A percentile compares a stretch with the other conserved stretches of the same genome.
Evolutionary conservation across 2,888 invertebrate species (phyloP).

Genomic region (Atethmia centrago): DNA sequence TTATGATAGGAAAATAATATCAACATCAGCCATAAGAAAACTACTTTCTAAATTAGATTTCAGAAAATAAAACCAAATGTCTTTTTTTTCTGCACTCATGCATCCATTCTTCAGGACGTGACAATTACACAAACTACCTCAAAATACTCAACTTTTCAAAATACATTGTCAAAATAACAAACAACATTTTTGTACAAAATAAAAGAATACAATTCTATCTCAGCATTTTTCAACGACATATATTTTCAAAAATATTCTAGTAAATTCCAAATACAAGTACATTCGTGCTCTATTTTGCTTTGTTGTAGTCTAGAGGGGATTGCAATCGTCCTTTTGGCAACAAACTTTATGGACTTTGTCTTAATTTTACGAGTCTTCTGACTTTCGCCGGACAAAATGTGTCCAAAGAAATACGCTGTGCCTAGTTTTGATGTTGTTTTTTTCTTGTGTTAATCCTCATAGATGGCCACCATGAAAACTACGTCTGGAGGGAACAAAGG

Average conservation of each 20-base stretch:
- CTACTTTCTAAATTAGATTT: not conserved
- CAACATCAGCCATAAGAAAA: not conserved
- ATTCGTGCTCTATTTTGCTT: slow-evolving; percentile 31
- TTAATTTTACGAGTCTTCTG: slow-evolving; percentile 42
- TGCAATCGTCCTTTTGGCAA: slow-evolving; percentile 37
- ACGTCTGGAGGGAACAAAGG: not conserved
- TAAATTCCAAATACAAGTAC: slow-evolving; percentile 29
- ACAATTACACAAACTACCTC: slow-evolving; percentile 3
- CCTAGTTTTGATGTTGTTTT: not conserved
- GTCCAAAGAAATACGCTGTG: too few species aligned
- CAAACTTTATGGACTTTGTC: slow-evolving; percentile 21
- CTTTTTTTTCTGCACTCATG: slow-evolving; percentile 3
- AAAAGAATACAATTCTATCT: slow-evolving; percentile 31
- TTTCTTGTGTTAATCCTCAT: not conserved
- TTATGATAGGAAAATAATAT: not conserved
- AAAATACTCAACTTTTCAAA: slow-evolving; percentile 8
- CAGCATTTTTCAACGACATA: slow-evolving; percentile 45
- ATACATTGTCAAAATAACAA: slow-evolving; percentile 35
- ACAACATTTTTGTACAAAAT: slow-evolving; percentile 28
- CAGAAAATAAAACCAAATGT: not conserved
- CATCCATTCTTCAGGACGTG: slow-evolving; percentile 34
- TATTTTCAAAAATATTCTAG: slow-evolving; percentile 38
- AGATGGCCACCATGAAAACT: not conserved
- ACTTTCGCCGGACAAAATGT: not conserved
- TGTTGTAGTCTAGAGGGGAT: slow-evolving; percentile 35